Base-by-base conservation (phyloP, 2,797 vertebrate species). In the Gymnopithys bicolor region DNA sequence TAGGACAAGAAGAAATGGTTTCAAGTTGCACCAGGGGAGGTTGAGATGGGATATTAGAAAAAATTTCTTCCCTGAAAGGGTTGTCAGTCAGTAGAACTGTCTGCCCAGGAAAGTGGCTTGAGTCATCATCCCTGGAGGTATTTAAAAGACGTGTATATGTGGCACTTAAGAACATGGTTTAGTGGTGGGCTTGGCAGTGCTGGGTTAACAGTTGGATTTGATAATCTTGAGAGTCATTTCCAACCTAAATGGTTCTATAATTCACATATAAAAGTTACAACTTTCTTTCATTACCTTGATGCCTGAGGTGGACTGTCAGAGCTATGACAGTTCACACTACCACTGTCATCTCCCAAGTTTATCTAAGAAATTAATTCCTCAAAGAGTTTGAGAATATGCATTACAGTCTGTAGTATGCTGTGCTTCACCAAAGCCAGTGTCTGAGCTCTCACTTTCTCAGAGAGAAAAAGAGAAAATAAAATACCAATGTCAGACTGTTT, bases 221-320 rank as follows among this genome's bases (percentile, higher is more conserved):
- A 6, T 66, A 48, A 68, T 74, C 28, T 63, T 69, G 48, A 53
- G 37, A 30, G 22, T 64, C 45, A 35, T 68, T 89, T 82, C 55
- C 6, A 8, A 45, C 46, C 22, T 82, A 35, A 41, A 35, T 74
- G 33, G 53, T 88, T 85, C 30, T 39, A 11, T 53, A 64, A 68
- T 78, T 85, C 73, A 55, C 19, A 2, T 71, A 32, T n/a, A 69
- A 64, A 94, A 89, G 62, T 80, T 59, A 41, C 2, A n/a, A 25
- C 91, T 95, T 86, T 76, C 56, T 95, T 83, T 74, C 37, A 9
- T 80, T 87, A 49, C 37, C 67, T 84, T 60, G 33, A 30, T 78
- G 73, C 43, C 52, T 35, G 62, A 78, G 62, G 48, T 85, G 58
- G 59, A 49, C 58, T 91, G 43, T 85, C 43, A 70, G 39, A 75